A percentile compares a stretch with the other conserved stretches of the same genome.
Evolutionary conservation across 2,888 invertebrate species (phyloP).

Genomic region (Eupeodes latifasciatus): DNA sequence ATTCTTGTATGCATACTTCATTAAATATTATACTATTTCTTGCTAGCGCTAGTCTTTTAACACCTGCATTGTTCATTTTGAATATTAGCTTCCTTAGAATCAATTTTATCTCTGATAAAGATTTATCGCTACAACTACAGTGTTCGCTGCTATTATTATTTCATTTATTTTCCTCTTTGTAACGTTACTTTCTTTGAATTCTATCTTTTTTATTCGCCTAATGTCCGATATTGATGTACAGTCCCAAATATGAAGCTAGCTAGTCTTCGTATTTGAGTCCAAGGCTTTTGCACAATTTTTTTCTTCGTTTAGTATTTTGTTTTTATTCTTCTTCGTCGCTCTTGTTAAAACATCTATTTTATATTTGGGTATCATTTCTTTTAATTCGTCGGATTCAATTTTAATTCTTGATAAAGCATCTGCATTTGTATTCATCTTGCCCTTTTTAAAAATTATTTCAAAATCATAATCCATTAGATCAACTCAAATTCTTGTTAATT

Average conservation of each 20-base stretch:
- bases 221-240: conserved; percentile 29
- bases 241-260: conserved; percentile 23
- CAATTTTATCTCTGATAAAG: conserved; percentile 13
- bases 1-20: background rate
- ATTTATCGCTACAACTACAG: no score
- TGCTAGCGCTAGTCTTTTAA: background rate
- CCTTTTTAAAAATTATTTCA: conserved; percentile 18
- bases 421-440: conserved; percentile 24
- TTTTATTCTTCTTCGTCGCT: conserved; percentile 15
- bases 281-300: conserved; percentile 8
- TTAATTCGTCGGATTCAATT: conserved; percentile 17
- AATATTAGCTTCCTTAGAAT: conserved; percentile 12
- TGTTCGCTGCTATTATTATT: conserved; percentile 8
- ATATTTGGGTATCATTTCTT: conserved; percentile 40
- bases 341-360: conserved; percentile 20
- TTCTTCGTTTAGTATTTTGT: background rate
- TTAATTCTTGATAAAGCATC: conserved; percentile 33
- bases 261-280: conserved; percentile 2
- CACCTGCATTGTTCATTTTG: conserved; percentile 1
- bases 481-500: no score
- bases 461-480: conserved; percentile 13
- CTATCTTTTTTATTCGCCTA: conserved; percentile 21
- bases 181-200: conserved; percentile 17
- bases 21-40: background rate
- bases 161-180: background rate